Evolutionary conservation across 2,888 invertebrate genomes (phyloP), one percentile per base, ranked within the genome.

Genomic region (Pseudanteris insignis): DNA sequence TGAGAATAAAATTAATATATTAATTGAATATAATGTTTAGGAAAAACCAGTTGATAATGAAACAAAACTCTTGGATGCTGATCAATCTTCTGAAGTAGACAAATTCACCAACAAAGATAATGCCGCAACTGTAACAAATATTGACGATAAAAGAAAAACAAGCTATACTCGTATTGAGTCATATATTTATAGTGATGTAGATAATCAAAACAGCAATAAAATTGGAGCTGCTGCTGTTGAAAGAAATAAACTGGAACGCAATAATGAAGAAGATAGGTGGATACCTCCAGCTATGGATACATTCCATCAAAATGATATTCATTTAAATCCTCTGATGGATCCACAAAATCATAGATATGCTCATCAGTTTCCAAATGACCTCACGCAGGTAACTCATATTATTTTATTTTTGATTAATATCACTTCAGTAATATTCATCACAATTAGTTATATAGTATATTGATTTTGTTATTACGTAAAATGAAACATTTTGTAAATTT

Each of bases 241-340:
- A 10, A 74, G 80, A 25, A 78, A 80, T 24, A 81, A 82, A 41
- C 70, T 82, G 15, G 81, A 82, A 58, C 78, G 80, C 11, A 80
- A 80, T 4, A 81, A 83, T 66, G 82, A 84, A 2, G 86, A 86
- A 66, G 86, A 86, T 70, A 77, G 86, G 57, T 87, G 87, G 86
- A 85, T 86, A 8, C 86, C 86, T 10, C 86, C 86, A 1, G 84
- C 84, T 66, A 81, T 81, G 11, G 80, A 81, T 1, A 73, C 63
- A 10, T 78, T 79, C 50, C 76, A 77, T 64, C 70, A 75, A 2
- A 71, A 69, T 30, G 78, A 77, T 21, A 69, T 73, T 14, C 73
- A 73, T 10, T 24, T 78, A 5, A 76, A 70, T 55, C 72, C 75
- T 34, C 62, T 78, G 1, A 74, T 78, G 47, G 78, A 79, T 10